A percentile compares a stretch with the other conserved stretches of the same genome.
Evolutionary conservation across 2,888 invertebrate genomes (phyloP).

Genomic region (Blastobasis lacticolella): DNA sequence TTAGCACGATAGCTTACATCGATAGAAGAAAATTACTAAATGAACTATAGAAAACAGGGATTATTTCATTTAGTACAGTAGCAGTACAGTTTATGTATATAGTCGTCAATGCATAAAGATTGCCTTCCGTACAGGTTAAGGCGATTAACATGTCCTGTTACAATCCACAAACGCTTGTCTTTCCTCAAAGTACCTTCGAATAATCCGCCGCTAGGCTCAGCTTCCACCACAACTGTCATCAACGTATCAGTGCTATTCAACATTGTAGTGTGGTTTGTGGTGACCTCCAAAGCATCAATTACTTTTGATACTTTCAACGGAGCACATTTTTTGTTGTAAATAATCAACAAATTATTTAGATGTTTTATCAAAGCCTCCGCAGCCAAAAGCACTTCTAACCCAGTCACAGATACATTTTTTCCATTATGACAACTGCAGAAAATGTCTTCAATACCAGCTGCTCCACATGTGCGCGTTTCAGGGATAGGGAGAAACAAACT

Average conservation of each 20-base stretch:
- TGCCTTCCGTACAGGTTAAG: neutral
- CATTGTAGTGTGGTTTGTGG: no score
- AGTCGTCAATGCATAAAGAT: neutral
- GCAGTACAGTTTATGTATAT: conserved; percentile 1
- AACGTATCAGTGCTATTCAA: no score
- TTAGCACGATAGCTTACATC: no score
- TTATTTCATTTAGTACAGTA: neutral
- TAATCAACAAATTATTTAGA: neutral
- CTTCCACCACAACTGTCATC: neutral
- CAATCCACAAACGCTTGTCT: neutral
- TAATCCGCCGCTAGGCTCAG: neutral
- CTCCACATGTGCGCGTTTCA: conserved; percentile 78
- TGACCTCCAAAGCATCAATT: neutral
- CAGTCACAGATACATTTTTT: conserved; percentile 6
- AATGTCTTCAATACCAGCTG: conserved; percentile 81
- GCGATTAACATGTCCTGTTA: neutral
- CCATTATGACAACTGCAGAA: conserved; percentile 87
- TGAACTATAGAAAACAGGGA: no score
- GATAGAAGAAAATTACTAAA: no score
- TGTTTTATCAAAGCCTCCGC: neutral
- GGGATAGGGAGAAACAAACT: conserved; percentile 84
- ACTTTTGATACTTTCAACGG: neutral
- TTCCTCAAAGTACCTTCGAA: neutral
- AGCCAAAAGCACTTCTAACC: neutral
- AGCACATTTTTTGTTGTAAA: neutral